Base-by-base conservation (phyloP, 2,888 invertebrate genomes). In the Xylophagus ater region DNA sequence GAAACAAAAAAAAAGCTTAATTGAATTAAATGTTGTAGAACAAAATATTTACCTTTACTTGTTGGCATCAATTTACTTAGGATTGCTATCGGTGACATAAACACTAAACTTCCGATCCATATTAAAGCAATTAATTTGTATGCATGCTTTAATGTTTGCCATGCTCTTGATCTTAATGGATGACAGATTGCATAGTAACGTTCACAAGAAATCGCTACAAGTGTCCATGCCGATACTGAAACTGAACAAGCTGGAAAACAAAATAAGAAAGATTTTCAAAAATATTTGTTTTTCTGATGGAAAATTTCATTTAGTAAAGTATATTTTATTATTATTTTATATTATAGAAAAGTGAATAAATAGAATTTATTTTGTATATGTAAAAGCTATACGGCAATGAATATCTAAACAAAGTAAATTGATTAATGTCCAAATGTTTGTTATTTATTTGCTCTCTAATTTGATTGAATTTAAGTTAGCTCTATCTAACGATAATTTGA, bases 121-220 rank as follows among this genome's bases (percentile, higher is more conserved):
- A 77, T 73, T 24, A 68, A 57, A 2, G 64, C 61, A 44, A 78
- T 77, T 47, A 77, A 70, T 52, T 72, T 72, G 60, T 79, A 78
- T 30, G 80, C 75, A 59, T 81, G 81, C 12, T 73, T 72, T 40
- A 73, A 58, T 1, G 80, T 81, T 59, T 81, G 81, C 81, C 81
- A 81, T 41, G 74, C 63, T 24, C 81, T 59, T 3, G 80, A 80
- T 45, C 76, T 68, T 31, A 82, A 61, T 0, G 81, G 81, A 53
- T 76, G 74, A 54, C 81, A 81, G 50, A 81, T 81, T 46, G 81
- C 81, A 58, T 77, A 80, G 60, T 79, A 81, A 21, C 81, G 65
- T 58, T 81, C 81, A 50, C 81, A 69, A 3, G 80, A 79, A 43
- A 81, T 80, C 31, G 78, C 76, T 14, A 81, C 81, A 45, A 81